Evolutionary conservation across 92 coral and sea anemone species (phyloP), one percentile per base, ranked within the genome.

Genomic region (Siderastrea siderea): DNA sequence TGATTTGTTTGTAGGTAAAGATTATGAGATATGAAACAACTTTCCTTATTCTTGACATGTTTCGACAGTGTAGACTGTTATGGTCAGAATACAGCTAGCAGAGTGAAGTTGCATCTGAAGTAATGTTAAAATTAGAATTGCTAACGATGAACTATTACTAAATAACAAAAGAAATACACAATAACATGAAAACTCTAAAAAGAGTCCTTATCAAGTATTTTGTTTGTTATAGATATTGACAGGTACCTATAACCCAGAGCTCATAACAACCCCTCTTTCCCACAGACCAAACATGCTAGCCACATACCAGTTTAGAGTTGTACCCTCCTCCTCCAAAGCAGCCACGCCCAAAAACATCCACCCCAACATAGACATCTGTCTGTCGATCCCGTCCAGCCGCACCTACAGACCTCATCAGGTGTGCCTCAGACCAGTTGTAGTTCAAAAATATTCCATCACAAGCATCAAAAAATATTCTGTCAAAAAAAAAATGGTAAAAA

Each of bases 341-440:
- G 54, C 98, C 99, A 79, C 99, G 93, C 73, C 99, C 99, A 94
- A 97, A 97, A 85, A 96, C 98, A 88, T 97, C 99, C 19, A 97
- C 98, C 19, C 99, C 99, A 63, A 96, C 99, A 89, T 97, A 97
- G 14, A 97, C 99, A 84, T 94, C 97, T 59, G 82, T 52, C 5
- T 79, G 94, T n/a, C 87, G 95, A 71, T 83, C 82, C 15, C 88
- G 80, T 15, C 98, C 92, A 9, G 99, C 99, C 1, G 95, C 98
- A 84, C 94, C 91, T 1, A 89, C 97, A 46, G 98, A 97, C 50
- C 89, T 59, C 81, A 93, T 92, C 85, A 97, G 59, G 50, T 96
- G 93, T 17, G 90, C 90, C 44, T 94, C 93, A 16, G 92, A 88
- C 99, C 99, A 97, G 78, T 60, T 77, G 77, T 97, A 97, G 96